These are phyloP conservation scores for Apostichopus leukothele DNA, from an alignment of 53 echinoderm and acorn worm species.

Conservation along the genomic window DNA sequence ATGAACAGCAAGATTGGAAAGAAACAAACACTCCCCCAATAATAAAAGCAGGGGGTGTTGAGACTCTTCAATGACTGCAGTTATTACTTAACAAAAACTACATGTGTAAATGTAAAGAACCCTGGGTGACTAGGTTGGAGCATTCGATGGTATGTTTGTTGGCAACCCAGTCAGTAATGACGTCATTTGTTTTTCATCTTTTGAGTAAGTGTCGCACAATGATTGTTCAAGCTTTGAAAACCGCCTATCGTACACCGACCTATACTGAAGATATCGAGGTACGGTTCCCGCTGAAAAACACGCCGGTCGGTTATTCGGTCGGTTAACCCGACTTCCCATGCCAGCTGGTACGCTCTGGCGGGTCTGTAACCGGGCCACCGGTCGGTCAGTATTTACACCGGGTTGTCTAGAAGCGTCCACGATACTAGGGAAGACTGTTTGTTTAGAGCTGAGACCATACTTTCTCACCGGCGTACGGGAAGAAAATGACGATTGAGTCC, in stretches of 20 bases:
- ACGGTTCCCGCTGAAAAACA: conserved; percentile 22
- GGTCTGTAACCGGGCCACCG: conserved; percentile 31
- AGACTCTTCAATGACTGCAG: too few species aligned
- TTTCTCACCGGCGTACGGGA: background rate
- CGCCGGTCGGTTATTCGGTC: conserved; percentile 25
- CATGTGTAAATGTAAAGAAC: too few species aligned
- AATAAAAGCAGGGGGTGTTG: too few species aligned
- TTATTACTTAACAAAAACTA: too few species aligned
- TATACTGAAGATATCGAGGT: conserved; percentile 23
- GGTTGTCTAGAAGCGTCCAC: conserved; percentile 32
- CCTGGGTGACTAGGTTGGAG: background rate
- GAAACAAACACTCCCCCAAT: too few species aligned
- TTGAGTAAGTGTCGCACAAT: background rate
- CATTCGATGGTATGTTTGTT: background rate
- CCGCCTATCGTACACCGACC: conserved; percentile 30
- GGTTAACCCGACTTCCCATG: conserved; percentile 15
- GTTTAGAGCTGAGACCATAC: background rate
- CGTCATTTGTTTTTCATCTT: background rate
- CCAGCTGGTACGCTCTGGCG: conserved; percentile 19
- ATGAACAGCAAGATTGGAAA: too few species aligned
- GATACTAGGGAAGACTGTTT: conserved; percentile 39
- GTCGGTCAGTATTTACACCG: conserved; percentile 52
- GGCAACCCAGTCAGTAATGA: conserved; percentile 10
- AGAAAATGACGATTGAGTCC: conserved; percentile 67
- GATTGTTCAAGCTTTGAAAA: conserved; percentile 9